These are phyloP conservation scores for Cryptus viduatorius DNA, from an alignment of 2,888 invertebrate species.

Conservation along the genomic window DNA sequence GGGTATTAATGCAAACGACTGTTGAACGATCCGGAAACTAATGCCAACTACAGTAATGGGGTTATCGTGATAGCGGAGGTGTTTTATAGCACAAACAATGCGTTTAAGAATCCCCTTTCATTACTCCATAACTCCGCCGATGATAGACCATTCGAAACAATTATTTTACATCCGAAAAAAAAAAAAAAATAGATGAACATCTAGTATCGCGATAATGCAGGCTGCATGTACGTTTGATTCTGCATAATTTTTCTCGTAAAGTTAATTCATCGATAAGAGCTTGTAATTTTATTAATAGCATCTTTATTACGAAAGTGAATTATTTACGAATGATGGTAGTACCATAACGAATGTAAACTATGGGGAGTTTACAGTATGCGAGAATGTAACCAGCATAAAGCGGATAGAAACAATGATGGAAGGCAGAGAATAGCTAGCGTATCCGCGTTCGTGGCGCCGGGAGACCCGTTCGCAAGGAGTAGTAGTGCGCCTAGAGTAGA, in stretches of 20 bases:
- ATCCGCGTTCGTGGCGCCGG: slow-evolving; percentile 60
- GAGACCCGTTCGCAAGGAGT: slow-evolving; percentile 45
- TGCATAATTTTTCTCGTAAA: background rate
- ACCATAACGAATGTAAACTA: slow-evolving; percentile 26
- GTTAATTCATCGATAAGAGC: background rate
- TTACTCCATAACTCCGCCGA: background rate
- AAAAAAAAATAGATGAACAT: background rate
- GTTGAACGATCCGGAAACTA: slow-evolving; percentile 41
- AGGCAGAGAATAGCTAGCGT: slow-evolving; percentile 40
- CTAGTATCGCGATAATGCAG: background rate
- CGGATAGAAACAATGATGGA: slow-evolving; percentile 48
- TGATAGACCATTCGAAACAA: background rate
- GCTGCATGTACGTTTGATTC: background rate
- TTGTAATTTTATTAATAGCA: slow-evolving; percentile 10
- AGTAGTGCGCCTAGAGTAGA: background rate
- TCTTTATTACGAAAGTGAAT: slow-evolving; percentile 7
- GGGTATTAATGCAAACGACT: slow-evolving; percentile 53
- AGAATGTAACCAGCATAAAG: slow-evolving; percentile 27
- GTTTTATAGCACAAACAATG: slow-evolving; percentile 25
- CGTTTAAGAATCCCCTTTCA: slow-evolving; percentile 8
- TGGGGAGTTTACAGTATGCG: background rate
- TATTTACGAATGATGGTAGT: slow-evolving; percentile 22
- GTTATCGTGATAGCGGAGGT: slow-evolving; percentile 12
- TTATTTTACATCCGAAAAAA: background rate
- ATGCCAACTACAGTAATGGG: slow-evolving; percentile 21